These are phyloP conservation scores for Urophycis tenuis DNA, from an alignment of 2,797 vertebrate genomes.

Conservation along the genomic window DNA sequence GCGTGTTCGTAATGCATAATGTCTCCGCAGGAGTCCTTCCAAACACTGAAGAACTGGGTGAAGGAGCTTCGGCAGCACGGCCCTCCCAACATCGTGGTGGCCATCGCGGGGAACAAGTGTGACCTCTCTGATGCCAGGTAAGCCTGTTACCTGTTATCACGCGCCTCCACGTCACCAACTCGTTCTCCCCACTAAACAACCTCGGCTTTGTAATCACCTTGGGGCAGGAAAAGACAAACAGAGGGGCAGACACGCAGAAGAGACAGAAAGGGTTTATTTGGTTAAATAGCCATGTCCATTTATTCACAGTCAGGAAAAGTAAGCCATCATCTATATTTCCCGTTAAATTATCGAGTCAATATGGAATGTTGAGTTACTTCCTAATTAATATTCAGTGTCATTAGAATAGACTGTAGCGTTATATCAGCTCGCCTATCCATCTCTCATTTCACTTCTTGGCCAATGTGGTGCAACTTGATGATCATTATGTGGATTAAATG, in stretches of 20 bases:
- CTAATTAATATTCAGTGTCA: background rate
- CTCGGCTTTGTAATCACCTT: background rate
- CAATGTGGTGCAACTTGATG: constrained; percentile 7
- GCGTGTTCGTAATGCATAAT: background rate
- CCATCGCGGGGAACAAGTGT: constrained; percentile 97
- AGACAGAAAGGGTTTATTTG: too few species aligned
- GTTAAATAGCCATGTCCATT: too few species aligned
- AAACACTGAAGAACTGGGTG: constrained; percentile 97
- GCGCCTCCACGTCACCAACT: background rate
- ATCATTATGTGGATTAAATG: background rate
- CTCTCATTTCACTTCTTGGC: background rate
- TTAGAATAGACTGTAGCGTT: background rate
- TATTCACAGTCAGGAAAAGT: background rate
- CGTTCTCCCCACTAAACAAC: background rate
- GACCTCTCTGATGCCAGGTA: constrained; percentile 92
- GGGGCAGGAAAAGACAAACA: background rate
- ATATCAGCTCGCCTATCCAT: constrained; percentile 1
- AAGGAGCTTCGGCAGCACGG: constrained; percentile 95
- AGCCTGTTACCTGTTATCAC: constrained; percentile 15
- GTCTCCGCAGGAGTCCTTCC: constrained; percentile 84
- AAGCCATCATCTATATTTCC: background rate
- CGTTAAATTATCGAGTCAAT: background rate
- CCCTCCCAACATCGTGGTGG: constrained; percentile 95
- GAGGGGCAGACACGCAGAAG: background rate
- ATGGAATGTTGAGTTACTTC: background rate